Conservation (phyloP, 2,113 vertebrate genomes). For the Phoxinus phoxinus region DNA sequence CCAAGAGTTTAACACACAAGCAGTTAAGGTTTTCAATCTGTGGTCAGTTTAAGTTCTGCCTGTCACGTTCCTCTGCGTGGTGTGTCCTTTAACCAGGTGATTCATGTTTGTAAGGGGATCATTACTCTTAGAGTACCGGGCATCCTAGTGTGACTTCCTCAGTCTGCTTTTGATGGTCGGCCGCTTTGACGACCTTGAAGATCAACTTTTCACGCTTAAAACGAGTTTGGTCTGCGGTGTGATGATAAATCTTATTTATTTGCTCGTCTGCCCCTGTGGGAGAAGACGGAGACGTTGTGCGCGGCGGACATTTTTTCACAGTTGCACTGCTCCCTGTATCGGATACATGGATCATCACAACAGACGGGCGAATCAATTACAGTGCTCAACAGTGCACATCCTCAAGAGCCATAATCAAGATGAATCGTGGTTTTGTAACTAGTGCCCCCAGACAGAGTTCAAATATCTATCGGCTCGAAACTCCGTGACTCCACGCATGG, state of each 20-base stretch:
- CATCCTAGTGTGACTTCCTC: conserved; percentile 49
- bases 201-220: conserved; percentile 74
- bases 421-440: conserved; percentile 38
- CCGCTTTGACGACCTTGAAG: conserved; percentile 66
- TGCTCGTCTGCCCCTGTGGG: conserved; percentile 40
- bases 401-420: conserved; percentile 59
- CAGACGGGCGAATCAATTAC: conserved; percentile 75
- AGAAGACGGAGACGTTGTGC: conserved; percentile 13
- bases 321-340: conserved; percentile 60
- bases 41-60: not conserved
- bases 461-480: conserved; percentile 39
- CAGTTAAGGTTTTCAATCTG: conserved; percentile 3
- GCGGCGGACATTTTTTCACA: conserved; percentile 31
- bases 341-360: conserved; percentile 66
- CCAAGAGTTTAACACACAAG: not conserved
- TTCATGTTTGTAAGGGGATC: conserved; percentile 61
- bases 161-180: conserved; percentile 45
- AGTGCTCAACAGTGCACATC: conserved; percentile 61
- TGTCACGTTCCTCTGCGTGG: conserved; percentile 53
- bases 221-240: conserved; percentile 67
- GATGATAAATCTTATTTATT: conserved; percentile 74
- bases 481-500: not conserved
- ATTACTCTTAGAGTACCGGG: conserved; percentile 61
- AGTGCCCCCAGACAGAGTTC: conserved; percentile 25
- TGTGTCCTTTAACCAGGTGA: conserved; percentile 61